These are phyloP conservation scores for Agrochola lota DNA, from an alignment of 2,888 invertebrate species.

Conservation along the genomic window DNA sequence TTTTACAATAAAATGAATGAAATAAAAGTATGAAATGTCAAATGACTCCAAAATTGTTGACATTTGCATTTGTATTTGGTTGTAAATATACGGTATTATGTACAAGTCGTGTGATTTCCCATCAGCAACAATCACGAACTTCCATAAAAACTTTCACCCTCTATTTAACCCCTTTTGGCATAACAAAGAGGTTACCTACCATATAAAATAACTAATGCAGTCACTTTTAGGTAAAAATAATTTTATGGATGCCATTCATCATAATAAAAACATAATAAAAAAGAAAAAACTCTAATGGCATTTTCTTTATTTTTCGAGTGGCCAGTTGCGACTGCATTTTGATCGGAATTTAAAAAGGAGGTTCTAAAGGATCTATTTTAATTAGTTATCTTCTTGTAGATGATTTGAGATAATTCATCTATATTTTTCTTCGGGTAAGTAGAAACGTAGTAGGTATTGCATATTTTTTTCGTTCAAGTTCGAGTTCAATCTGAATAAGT, in stretches of 20 bases:
- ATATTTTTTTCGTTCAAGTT: background rate
- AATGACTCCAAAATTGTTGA: too few relatives aligned
- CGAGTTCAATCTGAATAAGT: background rate
- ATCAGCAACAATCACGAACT: background rate
- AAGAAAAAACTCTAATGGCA: background rate
- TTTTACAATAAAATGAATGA: too few relatives aligned
- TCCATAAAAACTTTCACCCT: background rate
- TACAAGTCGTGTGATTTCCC: background rate
- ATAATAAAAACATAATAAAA: background rate
- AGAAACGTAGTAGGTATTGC: too few relatives aligned
- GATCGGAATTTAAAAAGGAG: background rate
- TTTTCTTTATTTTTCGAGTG: constrained; percentile 3
- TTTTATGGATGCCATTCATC: background rate
- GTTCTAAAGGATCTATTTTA: background rate
- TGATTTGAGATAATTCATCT: background rate
- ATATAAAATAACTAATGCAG: background rate
- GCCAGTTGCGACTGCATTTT: background rate
- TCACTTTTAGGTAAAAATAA: background rate
- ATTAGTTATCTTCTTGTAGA: background rate
- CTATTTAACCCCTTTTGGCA: too few relatives aligned
- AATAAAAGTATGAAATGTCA: too few relatives aligned
- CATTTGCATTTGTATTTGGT: too few relatives aligned
- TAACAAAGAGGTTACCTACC: background rate
- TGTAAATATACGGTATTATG: too few relatives aligned
- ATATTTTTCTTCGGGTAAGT: background rate